Evolutionary conservation across 2,113 vertebrate genomes (phyloP), one percentile per base, ranked within the genome.

Genomic region (Serinus canaria): DNA sequence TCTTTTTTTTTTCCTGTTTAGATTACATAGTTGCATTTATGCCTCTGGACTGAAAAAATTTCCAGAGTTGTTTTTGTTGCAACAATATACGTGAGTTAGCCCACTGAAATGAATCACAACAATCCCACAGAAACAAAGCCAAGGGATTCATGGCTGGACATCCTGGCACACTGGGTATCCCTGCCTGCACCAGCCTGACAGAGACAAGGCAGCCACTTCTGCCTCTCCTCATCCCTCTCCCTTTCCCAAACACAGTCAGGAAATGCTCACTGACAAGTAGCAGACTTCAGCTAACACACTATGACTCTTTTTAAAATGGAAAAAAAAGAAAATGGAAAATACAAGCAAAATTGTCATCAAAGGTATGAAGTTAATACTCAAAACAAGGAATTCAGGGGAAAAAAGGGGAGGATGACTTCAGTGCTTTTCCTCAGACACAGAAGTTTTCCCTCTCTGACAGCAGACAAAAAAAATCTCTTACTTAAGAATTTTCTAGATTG

Each of bases 31-130:
- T n/a, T 63, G 56, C 49, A 77, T 63, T 64, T 77, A 50, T 56
- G 76, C 19, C 89, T 63, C 85, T 83, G 63, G 23, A 78, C 60
- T 59, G 18, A 47, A 86, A 92, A 87, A 43, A 31, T 3, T 59
- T 81, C 50, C 92, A 64, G 60, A 93, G 47, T 7, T 87, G 68
- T n/a, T 84, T 80, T 64, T 83, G 50, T 59, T 85, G 82, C 82
- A 92, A 41, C 64, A 77, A 33, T 28, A 9, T 46, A 66, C 19
- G 67, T 7, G n/a, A 91, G n/a, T 74, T 79, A 72, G 27, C n/a
- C 52, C 82, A 80, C 47, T 85, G 81, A 94, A 90, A 80, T 11
- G 28, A 81, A 92, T 67, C 84, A 33, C 39, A 94, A 33, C 44
- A 83, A 39, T 46, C 0, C 0, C 83, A 81, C 1, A 5, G 73